Conservation (phyloP, 2,797 vertebrate species). For the Neopelma chrysocephalum region DNA sequence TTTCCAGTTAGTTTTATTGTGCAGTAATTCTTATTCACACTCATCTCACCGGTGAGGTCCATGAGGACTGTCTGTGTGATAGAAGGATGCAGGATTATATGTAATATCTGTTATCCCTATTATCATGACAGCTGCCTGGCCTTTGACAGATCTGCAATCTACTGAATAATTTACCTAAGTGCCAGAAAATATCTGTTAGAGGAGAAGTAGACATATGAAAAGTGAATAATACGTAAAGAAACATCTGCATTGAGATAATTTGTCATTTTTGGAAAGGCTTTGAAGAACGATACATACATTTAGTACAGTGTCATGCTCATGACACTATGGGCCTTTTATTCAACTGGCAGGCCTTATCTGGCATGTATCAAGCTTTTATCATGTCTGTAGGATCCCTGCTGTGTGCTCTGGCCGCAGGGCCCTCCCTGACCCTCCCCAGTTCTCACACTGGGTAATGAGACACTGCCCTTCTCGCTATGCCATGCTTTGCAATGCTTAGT, state of each 20-base stretch:
- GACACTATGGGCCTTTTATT: neutral
- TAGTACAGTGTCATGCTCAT: neutral
- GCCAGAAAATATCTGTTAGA: neutral
- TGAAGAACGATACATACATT: neutral
- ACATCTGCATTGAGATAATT: neutral
- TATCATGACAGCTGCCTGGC: neutral
- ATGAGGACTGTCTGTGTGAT: neutral
- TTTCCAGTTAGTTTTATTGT: neutral
- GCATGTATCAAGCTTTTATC: neutral
- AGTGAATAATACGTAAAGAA: neutral
- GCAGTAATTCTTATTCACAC: neutral
- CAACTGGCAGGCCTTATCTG: neutral
- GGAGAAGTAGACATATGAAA: neutral
- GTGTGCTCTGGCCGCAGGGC: neutral
- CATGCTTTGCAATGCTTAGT: neutral
- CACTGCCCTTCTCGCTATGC: neutral
- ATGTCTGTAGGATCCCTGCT: neutral
- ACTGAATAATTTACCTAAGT: neutral
- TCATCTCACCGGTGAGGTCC: neutral
- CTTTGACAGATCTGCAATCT: neutral
- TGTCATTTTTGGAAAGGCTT: neutral
- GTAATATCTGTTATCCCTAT: neutral
- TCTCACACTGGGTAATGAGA: neutral
- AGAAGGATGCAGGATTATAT: neutral
- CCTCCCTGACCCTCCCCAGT: neutral